Evolutionary conservation across 2,888 invertebrate species (phyloP).

Genomic region (Saturnia japonica): DNA sequence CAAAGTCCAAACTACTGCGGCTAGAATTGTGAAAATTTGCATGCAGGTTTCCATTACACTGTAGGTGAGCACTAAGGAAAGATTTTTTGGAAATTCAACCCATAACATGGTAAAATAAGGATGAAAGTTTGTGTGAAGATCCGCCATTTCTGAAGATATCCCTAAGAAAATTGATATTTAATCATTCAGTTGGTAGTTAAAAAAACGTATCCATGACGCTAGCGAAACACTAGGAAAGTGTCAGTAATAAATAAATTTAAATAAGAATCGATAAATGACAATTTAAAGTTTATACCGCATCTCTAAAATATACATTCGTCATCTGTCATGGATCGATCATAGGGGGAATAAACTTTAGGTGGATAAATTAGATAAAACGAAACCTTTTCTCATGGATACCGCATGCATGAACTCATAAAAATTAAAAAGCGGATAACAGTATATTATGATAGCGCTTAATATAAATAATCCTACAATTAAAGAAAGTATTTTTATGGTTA

Average conservation of each 20-base stretch:
- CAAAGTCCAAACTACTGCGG: too few species aligned
- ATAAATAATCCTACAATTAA: neutral
- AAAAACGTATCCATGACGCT: too few species aligned
- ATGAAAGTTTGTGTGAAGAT: too few species aligned
- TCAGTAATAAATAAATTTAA: neutral
- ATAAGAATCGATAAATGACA: neutral
- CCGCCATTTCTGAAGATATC: too few species aligned
- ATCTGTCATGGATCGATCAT: conserved; percentile 3
- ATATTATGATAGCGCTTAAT: neutral
- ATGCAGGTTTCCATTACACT: too few species aligned
- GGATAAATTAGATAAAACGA: neutral
- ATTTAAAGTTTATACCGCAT: neutral
- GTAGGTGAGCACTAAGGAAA: too few species aligned
- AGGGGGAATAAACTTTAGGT: conserved; percentile 5
- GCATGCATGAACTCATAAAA: neutral
- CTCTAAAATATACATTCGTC: neutral
- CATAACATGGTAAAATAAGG: too few species aligned
- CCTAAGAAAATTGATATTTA: too few species aligned
- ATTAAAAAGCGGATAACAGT: neutral
- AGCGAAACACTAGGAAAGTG: too few species aligned
- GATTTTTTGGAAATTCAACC: too few species aligned
- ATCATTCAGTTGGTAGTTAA: too few species aligned
- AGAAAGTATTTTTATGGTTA: neutral
- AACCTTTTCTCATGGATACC: neutral
- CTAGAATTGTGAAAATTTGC: too few species aligned